Conservation (phyloP, 1,140 invertebrate species). For the Plutomurus gul region DNA sequence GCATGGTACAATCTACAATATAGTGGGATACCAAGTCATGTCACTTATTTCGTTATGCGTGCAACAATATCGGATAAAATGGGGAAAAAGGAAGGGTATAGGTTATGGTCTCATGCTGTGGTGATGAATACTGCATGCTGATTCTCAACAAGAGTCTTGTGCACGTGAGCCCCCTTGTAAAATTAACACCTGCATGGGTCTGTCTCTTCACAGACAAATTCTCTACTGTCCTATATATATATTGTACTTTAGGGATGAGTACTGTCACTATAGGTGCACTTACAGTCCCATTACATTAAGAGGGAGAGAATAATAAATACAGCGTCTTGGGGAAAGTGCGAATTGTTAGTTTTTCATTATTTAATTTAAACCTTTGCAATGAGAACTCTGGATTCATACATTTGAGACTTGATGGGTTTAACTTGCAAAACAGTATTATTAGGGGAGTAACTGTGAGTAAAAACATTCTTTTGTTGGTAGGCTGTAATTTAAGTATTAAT, state of each 20-base stretch:
- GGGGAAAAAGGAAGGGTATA: constrained; percentile 15
- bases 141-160: constrained; percentile 5
- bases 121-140: constrained; percentile 22
- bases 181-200: constrained; percentile 20
- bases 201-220: background rate
- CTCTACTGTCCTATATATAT: background rate
- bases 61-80: background rate
- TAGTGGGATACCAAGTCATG: too few relatives aligned
- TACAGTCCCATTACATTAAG: background rate
- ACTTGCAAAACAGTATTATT: too few relatives aligned
- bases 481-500: too few relatives aligned
- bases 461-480: too few relatives aligned
- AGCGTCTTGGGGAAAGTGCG: background rate
- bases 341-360: background rate
- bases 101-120: constrained; percentile 27
- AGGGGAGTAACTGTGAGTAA: too few relatives aligned
- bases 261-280: background rate
- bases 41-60: too few relatives aligned
- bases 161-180: constrained; percentile 11
- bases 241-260: background rate
- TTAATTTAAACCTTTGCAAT: too few relatives aligned
- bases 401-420: too few relatives aligned
- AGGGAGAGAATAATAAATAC: too few relatives aligned
- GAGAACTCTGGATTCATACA: too few relatives aligned
- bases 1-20: too few relatives aligned